Evolutionary conservation across 1,140 invertebrate genomes (phyloP), one percentile per base, ranked within the genome.

Genomic region (Hyposmocoma kahamanoa): DNA sequence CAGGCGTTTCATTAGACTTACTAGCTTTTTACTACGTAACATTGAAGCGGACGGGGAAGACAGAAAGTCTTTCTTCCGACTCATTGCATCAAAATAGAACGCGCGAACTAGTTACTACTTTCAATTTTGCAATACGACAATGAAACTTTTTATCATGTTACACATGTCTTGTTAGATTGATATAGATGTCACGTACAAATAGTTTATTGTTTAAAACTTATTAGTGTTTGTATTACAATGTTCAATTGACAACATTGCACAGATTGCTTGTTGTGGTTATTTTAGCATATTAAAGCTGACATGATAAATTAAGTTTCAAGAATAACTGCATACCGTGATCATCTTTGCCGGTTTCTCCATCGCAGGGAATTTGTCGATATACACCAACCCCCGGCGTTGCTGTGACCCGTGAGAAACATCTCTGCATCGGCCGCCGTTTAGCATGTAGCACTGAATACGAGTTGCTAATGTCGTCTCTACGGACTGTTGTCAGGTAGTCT

Each of bases 381-480:
- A 75, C 58, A 21, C 81, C 81, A 45, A 77, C 70, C 17, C 75
- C 75, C 4, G 81, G 81, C 3, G 59, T 68, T 1, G 67, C 63
- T 4, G 64, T 67, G 39, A 52, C 61, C 26, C 69, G 55, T 2
- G 71, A 78, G 28, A 65, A 52, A 9, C 69, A 64, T 1, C 78
- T 57, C 30, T 67, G 63, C 22, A 65, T 42, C 13, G 72, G 68
- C 32, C 74, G 58, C 17, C 71, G 63, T 32, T 68, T 67, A n/a
- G 72, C 82, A 32, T 79, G 72, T 4, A 62, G 66, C 10, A 81
- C 59, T 1, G 74, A 80, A 56, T 85, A 86, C 0, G 77, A 84
- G 54, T 82, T 81, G 53, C 62, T 77, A 10, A 68, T 45, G 26
- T 74, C 74, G 9, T 61, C 77, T 50, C 61, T 73, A 19, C 69